A percentile compares a stretch with the other conserved stretches of the same genome.
Conservation (phyloP, 1,140 invertebrate genomes). For the Lepeophtheirus salmonis region DNA sequence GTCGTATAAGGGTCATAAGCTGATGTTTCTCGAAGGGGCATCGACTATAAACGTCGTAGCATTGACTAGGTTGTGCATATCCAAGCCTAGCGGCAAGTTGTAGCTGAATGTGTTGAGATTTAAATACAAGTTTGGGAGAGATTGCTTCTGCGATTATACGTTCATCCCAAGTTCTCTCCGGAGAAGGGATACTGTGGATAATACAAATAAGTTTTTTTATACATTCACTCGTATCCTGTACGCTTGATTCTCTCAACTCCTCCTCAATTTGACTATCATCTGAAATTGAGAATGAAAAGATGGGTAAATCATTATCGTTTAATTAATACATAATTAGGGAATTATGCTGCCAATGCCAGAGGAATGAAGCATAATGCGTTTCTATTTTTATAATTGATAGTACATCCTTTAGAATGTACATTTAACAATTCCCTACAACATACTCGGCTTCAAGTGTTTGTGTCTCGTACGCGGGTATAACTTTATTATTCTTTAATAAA, state of each 20-base stretch:
- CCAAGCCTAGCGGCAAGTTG: conserved; percentile 9
- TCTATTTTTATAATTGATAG: too few species aligned
- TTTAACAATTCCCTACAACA: too few species aligned
- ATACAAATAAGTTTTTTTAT: conserved; percentile 7
- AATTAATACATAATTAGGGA: too few species aligned
- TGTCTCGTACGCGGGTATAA: too few species aligned
- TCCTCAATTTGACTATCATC: conserved; percentile 7
- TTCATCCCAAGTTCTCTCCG: neutral
- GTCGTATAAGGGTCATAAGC: conserved; percentile 6
- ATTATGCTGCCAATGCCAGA: too few species aligned
- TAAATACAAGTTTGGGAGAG: neutral
- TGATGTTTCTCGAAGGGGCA: conserved; percentile 2
- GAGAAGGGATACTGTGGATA: neutral
- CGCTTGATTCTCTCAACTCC: neutral
- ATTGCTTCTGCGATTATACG: neutral
- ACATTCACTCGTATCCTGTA: conserved; percentile 6
- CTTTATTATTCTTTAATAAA: too few species aligned
- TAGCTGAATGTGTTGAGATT: neutral
- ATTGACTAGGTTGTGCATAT: neutral
- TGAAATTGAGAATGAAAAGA: too few species aligned
- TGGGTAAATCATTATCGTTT: too few species aligned
- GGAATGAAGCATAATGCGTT: too few species aligned
- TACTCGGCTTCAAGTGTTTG: too few species aligned
- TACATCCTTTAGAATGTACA: too few species aligned
- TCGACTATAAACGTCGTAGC: conserved; percentile 3